phyloP scores from a whole-genome alignment of 2,797 vertebrate species.

The Lagodon rhomboides region DNA sequence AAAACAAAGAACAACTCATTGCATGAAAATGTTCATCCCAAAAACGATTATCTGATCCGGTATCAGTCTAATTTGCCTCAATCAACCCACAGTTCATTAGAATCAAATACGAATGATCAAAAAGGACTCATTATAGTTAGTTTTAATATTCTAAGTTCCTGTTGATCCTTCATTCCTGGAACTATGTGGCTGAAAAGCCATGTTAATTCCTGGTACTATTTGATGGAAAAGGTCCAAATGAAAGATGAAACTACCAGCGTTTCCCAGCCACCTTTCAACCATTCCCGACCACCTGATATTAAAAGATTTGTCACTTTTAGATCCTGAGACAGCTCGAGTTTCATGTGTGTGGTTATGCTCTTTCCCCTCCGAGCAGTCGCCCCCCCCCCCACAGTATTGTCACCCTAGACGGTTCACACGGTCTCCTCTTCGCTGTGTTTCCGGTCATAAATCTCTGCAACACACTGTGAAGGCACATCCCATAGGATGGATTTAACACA shows the following conservation, averaged over 20 bases:
- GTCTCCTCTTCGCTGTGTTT: conserved; percentile 77
- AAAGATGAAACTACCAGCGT: conserved; percentile 39
- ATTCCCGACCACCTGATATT: not conserved
- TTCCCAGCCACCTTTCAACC: conserved; percentile 29
- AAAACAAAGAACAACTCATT: not conserved
- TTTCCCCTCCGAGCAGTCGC: conserved; percentile 37
- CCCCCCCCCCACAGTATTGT: conserved; percentile 72
- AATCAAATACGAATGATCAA: conserved; percentile 14
- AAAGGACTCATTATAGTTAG: not conserved
- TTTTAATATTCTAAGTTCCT: conserved; percentile 17
- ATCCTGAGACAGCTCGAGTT: conserved; percentile 29
- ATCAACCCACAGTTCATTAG: not conserved
- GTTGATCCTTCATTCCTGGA: conserved; percentile 44
- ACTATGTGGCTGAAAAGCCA: not conserved
- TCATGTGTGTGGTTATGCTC: conserved; percentile 44
- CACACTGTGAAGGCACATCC: conserved; percentile 78
- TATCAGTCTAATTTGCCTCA: not conserved
- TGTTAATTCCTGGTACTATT: conserved; percentile 1
- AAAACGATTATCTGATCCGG: not conserved
- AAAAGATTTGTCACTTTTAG: conserved; percentile 34
- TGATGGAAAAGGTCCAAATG: not conserved
- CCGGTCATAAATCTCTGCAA: conserved; percentile 82
- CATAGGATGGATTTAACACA: conserved; percentile 72
- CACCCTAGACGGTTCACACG: conserved; percentile 80
- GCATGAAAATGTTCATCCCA: not conserved